Conservation (phyloP, 2,888 invertebrate species). For the Synanthedon formicaeformis region DNA sequence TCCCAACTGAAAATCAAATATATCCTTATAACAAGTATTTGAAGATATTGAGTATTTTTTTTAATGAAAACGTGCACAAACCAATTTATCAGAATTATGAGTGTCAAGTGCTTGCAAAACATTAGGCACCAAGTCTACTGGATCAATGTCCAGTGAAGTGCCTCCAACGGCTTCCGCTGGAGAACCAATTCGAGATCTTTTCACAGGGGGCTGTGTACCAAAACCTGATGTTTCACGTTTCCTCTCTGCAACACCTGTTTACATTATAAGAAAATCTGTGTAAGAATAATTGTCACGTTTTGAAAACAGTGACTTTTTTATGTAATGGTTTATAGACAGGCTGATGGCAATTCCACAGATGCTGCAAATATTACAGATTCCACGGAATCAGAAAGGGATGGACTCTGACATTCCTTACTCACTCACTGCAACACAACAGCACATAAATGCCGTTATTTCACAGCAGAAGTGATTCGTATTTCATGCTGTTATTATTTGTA, state of each 20-base stretch:
- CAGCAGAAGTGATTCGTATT: too few species aligned
- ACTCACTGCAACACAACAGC: too few species aligned
- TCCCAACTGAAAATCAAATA: constrained; percentile 63
- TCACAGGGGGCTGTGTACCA: constrained; percentile 67
- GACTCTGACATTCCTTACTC: too few species aligned
- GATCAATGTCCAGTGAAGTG: constrained; percentile 82
- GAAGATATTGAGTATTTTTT: background rate
- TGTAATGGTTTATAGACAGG: background rate
- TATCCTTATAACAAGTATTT: background rate
- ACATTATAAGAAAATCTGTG: background rate
- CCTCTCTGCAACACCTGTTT: constrained; percentile 68
- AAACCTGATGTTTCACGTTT: constrained; percentile 77
- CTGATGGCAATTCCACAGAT: background rate
- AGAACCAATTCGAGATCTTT: constrained; percentile 54
- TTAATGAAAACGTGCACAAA: constrained; percentile 24
- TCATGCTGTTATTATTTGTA: too few species aligned
- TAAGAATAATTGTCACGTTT: background rate
- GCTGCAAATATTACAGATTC: too few species aligned
- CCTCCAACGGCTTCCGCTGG: constrained; percentile 55
- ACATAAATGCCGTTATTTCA: too few species aligned
- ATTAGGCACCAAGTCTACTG: constrained; percentile 80
- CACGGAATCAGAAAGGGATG: too few species aligned
- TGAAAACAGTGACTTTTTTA: background rate
- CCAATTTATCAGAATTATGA: constrained; percentile 84
- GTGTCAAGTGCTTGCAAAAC: constrained; percentile 81